These are phyloP conservation scores for Novumbra hubbsi DNA, from an alignment of 2,797 vertebrate genomes.

Conservation along the genomic window DNA sequence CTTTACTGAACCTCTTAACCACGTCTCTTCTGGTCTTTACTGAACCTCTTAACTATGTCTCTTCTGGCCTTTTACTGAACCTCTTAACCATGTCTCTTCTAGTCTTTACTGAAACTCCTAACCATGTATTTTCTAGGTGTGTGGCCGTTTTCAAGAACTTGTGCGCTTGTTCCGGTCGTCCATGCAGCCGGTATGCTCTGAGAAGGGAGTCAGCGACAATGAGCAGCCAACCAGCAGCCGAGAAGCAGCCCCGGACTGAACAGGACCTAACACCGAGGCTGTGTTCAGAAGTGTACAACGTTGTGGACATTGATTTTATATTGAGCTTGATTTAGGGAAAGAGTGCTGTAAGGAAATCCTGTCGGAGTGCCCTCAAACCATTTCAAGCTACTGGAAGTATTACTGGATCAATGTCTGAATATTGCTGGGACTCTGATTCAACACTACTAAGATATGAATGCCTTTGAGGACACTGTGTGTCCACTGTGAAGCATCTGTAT, in stretches of 20 bases:
- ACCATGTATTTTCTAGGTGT: conserved; percentile 71
- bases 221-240: conserved; percentile 73
- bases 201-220: conserved; percentile 65
- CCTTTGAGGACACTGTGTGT: background rate
- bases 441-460: background rate
- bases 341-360: background rate
- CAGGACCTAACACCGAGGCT: background rate
- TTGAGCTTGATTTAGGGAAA: background rate
- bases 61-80: conserved; percentile 3
- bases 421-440: background rate
- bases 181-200: conserved; percentile 71
- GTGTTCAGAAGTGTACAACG: background rate
- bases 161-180: conserved; percentile 83
- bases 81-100: background rate
- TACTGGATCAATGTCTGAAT: background rate
- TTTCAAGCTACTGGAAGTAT: background rate
- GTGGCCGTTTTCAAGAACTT: conserved; percentile 82
- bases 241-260: conserved; percentile 69
- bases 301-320: background rate
- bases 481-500: background rate
- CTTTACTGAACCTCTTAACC: background rate
- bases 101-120: conserved; percentile 5
- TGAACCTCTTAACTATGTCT: background rate
- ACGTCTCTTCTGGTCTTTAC: background rate
- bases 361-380: background rate